Base-by-base conservation (phyloP, 2,888 invertebrate species). In the Torymus tubicola region DNA sequence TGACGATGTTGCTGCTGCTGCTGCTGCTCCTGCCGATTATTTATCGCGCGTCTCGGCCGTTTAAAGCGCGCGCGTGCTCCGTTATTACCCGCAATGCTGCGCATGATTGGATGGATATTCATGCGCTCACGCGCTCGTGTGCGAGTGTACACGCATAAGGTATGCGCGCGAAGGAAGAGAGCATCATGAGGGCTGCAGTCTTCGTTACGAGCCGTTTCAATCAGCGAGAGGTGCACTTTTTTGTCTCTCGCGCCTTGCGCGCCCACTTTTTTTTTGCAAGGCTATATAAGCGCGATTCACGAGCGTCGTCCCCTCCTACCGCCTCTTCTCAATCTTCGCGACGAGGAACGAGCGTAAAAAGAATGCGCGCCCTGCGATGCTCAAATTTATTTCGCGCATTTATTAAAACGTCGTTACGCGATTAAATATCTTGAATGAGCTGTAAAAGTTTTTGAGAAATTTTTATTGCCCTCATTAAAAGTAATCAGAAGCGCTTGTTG, bases 71-170 rank as follows among this genome's bases (percentile, higher is more conserved):
- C 42, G 14, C 31, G n/a, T 16, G 58, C 64, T 60, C 42, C 79
- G 79, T 72, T 77, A 78, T 78, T 82, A 81, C 60, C 63, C 69
- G 63, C 42, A 24, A 16, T 12, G 12, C 11, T 21, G 21, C 63
- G 65, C 65, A 55, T 72, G 80, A 82, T 82, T 81, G 78, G 78
- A 65, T 21, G 61, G 74, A 71, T 71, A 60, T 75, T 73, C 61
- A 64, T 64, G 63, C 68, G 57, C 73, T 42, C 42, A 42, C 42
- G 42, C 42, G 42, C 31, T n/a, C n/a, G 64, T 52, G 58, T 65
- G 53, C 42, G 64, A 31, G 21, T 2, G 42, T 42, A 42, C 42
- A 42, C 42, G 42, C 10, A 61, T 70, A 63, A 72, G 53, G 10
- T 52, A 60, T 31, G 10, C 24, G 50, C 3, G 50, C 31, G 58